phyloP scores from a whole-genome alignment of 92 coral and sea anemone genomes.

The Porites divaricata region DNA sequence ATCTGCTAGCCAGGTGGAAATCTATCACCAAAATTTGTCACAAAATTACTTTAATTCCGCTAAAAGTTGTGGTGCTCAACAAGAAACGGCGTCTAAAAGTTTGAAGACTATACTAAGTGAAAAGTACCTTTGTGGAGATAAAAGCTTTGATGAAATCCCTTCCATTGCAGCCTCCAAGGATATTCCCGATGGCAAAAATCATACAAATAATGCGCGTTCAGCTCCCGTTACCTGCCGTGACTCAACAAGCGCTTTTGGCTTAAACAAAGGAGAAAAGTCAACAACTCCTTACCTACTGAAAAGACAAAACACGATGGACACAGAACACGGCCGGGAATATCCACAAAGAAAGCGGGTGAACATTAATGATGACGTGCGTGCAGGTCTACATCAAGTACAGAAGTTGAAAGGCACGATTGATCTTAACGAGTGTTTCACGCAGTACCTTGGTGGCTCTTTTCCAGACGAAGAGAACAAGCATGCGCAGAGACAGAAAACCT shows the following conservation, averaged over 20 bases:
- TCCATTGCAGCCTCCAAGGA: not conserved
- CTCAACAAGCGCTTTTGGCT: not conserved
- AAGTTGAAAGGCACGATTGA: not conserved
- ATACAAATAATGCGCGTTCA: not conserved
- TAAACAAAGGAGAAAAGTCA: not conserved
- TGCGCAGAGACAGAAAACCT: no score
- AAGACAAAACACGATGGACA: not conserved
- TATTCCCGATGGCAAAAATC: not conserved
- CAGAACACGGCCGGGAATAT: not conserved
- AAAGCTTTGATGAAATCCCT: constrained; percentile 5
- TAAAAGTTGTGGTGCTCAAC: not conserved
- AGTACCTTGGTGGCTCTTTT: not conserved
- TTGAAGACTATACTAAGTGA: not conserved
- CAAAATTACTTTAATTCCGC: not conserved
- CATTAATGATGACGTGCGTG: not conserved
- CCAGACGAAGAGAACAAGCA: not conserved
- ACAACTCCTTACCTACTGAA: not conserved
- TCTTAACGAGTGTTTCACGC: constrained; percentile 3
- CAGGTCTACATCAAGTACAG: not conserved
- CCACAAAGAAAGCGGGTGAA: not conserved
- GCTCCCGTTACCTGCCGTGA: not conserved
- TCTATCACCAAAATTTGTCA: not conserved
- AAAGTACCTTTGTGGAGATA: constrained; percentile 21
- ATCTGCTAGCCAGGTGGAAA: not conserved
- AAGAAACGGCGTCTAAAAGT: not conserved